Evolutionary conservation across 2,888 invertebrate species (phyloP).

Genomic region (Chaetoderma sp.): DNA sequence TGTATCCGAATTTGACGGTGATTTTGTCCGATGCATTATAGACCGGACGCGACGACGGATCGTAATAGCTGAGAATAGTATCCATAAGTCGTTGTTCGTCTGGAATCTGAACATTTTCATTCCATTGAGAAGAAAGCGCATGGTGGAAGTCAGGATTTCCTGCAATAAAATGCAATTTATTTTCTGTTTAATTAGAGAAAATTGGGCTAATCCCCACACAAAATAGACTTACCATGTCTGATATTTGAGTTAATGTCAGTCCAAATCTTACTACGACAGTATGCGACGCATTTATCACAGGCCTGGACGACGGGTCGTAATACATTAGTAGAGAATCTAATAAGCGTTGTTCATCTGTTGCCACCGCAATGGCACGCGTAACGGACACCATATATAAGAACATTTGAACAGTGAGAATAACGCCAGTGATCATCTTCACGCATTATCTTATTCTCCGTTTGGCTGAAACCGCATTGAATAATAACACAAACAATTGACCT

Average conservation of each 20-base stretch:
- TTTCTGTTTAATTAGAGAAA: background rate
- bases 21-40: conserved; percentile 62
- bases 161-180: no score
- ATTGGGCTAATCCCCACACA: background rate
- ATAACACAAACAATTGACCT: no score
- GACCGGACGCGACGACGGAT: conserved; percentile 63
- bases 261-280: conserved; percentile 66
- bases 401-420: no score
- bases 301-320: conserved; percentile 65
- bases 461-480: no score
- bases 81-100: conserved; percentile 62
- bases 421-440: no score
- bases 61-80: conserved; percentile 55
- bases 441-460: no score
- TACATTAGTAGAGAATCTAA: conserved; percentile 55
- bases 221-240: conserved; percentile 65
- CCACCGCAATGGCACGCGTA: no score
- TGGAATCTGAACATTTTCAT: conserved; percentile 39
- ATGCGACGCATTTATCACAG: conserved; percentile 67
- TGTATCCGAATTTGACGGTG: conserved; percentile 62
- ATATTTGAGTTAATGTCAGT: conserved; percentile 65
- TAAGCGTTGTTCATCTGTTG: conserved; percentile 66
- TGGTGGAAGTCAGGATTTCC: no score
- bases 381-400: no score
- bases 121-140: background rate